Base-by-base conservation (phyloP, 2,113 vertebrate genomes). In the Gymnogyps californianus region DNA sequence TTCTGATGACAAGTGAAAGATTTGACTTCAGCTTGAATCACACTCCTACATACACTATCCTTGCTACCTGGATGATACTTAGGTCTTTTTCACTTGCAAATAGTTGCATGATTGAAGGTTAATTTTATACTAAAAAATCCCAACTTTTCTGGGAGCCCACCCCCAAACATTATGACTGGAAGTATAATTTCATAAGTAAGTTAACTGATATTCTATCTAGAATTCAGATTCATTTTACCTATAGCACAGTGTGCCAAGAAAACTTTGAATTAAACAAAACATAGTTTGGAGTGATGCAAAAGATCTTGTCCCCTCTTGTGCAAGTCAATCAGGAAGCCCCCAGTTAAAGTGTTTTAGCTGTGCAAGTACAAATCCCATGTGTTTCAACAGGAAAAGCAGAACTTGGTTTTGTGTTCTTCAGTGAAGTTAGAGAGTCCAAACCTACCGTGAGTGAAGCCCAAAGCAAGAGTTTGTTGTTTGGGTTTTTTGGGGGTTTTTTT, bases 121-220 rank as follows among this genome's bases (percentile, higher is more conserved):
- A 36, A 77, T 31, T 81, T 90, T 75, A 8, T 24, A 44, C 5
- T 44, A 38, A 70, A 77, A 75, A 38, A 26, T 9, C 4, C 8
- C 3, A 65, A 3, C 1, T 77, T 55, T 87, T 74, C n/a, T 42
- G 14, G 31, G 4, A 65, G 3, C 1, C 4, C 3, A 2, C 1
- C 4, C 9, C 7, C 2, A 11, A 55, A 34, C 3, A 19, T 24
- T 34, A 78, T 34, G 18, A 25, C 16, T 47, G 16, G 20, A 87
- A 91, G 9, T 38, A 55, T n/a, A 69, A 61, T 87, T 93, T 80
- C 4, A 7, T 31, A 49, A 46, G 9, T 44, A 75, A 74, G 84
- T 47, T n/a, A 71, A 44, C 6, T 20, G 13, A 44, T 75, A 49
- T 11, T 76, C 57, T 74, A 29, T n/a, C 16, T 88, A 59, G 28